phyloP scores from a whole-genome alignment of 2,797 vertebrate species.

The Tarsius wallacei region DNA sequence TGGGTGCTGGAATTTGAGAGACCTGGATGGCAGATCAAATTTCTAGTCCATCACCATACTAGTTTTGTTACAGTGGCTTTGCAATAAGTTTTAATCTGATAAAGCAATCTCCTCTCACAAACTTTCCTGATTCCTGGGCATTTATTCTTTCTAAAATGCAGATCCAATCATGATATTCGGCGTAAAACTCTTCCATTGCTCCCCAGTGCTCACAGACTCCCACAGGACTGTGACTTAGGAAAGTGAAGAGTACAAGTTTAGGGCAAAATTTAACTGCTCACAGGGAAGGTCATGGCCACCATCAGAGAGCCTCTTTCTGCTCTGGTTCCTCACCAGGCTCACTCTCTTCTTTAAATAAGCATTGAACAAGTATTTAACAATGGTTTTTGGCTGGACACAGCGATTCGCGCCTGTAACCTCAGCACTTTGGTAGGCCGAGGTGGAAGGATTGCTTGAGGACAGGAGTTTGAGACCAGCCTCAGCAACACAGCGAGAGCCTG shows the following conservation, averaged over 20 bases:
- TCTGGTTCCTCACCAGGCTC: constrained; percentile 39
- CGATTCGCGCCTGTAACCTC: too few species aligned
- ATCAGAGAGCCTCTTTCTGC: constrained; percentile 29
- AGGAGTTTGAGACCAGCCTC: too few species aligned
- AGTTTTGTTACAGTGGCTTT: constrained; percentile 68
- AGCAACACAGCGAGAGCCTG: too few species aligned
- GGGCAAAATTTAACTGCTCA: constrained; percentile 26
- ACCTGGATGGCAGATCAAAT: constrained; percentile 23
- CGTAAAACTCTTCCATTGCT: constrained; percentile 55
- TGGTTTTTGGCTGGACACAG: too few species aligned
- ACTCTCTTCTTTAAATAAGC: constrained; percentile 36
- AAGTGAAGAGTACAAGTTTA: constrained; percentile 5
- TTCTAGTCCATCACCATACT: constrained; percentile 45
- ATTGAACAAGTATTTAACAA: constrained; percentile 56
- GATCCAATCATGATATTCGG: constrained; percentile 42
- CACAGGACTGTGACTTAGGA: background rate
- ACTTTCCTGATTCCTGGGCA: constrained; percentile 21
- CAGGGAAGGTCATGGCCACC: background rate
- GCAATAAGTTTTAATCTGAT: constrained; percentile 71
- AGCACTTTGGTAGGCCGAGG: too few species aligned
- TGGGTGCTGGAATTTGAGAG: constrained; percentile 63
- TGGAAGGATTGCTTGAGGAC: too few species aligned
- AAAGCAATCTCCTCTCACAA: constrained; percentile 71
- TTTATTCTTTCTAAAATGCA: constrained; percentile 64
- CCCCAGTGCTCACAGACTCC: constrained; percentile 20